Evolutionary conservation across 2,113 vertebrate species (phyloP), one percentile per base, ranked within the genome.

Genomic region (Dunckerocampus dactyliophorus): DNA sequence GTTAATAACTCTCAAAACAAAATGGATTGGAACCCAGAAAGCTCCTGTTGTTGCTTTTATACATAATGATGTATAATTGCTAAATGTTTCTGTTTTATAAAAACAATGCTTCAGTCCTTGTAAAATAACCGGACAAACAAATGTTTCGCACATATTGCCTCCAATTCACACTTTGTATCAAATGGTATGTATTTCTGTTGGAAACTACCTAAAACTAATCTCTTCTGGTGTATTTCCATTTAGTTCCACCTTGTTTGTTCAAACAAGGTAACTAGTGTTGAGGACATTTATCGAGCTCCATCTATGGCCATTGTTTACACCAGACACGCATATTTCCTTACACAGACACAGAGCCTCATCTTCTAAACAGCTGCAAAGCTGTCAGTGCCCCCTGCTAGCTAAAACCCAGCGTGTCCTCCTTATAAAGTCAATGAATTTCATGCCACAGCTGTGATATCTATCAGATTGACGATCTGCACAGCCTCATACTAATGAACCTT

Each of bases 171-270:
- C n/a, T 54, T 21, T 55, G 14, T 56, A 16, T 66, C 45, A 48
- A 42, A 43, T 8, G 39, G 21, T 28, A 15, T 63, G 60, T 22
- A 34, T 62, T 11, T 56, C 15, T 54, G 28, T 50, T 28, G 24
- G 2, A 28, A 28, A 28, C 24, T 28, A 28, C 24, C 24, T 28
- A 28, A 28, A 28, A 11, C 65, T 69, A 51, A 64, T 65, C 59
- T 61, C 74, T 69, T 63, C 62, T 37, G n/a, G 72, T 58, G 71
- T 11, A 85, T 81, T 85, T 82, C 37, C 9, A 77, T 81, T 62
- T 76, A 83, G 82, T 77, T 71, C 42, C 74, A 63, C 48, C 77
- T 84, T 86, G 87, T 83, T 83, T 85, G 83, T 81, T 72, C 85
- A 82, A 74, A 75, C 79, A 82, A 88, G 83, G 83, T 88, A 86